Percentiles rank a stretch among this genome's conserved stretches.
phyloP scores from a whole-genome alignment of 2,888 invertebrate genomes.

The Agrotis puta region DNA sequence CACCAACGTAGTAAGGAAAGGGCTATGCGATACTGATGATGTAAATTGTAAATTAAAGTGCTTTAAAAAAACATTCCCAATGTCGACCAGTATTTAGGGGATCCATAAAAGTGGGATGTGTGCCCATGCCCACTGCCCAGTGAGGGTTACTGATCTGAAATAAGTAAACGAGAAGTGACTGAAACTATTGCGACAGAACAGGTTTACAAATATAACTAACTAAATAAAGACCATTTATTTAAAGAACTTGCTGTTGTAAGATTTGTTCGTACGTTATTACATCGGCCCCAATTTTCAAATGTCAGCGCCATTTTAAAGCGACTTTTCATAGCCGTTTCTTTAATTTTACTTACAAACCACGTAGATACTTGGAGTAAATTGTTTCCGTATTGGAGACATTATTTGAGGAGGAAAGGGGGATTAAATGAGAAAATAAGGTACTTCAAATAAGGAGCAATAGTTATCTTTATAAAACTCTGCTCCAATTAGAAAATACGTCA shows the following conservation, averaged over 20 bases:
- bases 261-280: background rate
- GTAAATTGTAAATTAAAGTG: too few species aligned
- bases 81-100: too few species aligned
- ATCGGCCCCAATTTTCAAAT: background rate
- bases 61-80: too few species aligned
- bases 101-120: background rate
- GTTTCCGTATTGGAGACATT: background rate
- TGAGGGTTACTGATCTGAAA: background rate
- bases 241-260: background rate
- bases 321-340: background rate
- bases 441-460: too few species aligned
- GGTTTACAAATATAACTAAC: background rate
- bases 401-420: background rate
- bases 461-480: background rate
- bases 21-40: too few species aligned
- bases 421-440: background rate
- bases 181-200: constrained; percentile 1
- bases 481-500: too few species aligned
- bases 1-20: too few species aligned
- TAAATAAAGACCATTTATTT: background rate
- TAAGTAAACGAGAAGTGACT: background rate
- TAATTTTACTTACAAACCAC: too few species aligned
- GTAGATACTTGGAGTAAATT: background rate
- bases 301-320: background rate
- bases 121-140: background rate